A percentile compares a stretch with the other conserved stretches of the same genome.
These are phyloP conservation scores for Rattus rattus DNA, from an alignment of 2,113 vertebrate species.

Conservation along the genomic window DNA sequence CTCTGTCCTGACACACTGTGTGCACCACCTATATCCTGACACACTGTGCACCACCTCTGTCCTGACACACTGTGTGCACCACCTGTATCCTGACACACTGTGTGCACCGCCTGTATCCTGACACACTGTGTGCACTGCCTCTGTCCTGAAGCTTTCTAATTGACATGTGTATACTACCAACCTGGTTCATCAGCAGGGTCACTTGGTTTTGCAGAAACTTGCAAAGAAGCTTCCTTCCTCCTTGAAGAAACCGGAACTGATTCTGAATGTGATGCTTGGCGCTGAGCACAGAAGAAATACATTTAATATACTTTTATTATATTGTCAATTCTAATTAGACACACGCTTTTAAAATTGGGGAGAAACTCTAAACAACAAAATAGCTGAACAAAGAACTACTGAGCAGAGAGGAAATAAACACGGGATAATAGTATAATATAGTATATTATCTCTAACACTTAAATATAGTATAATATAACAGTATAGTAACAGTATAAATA, in stretches of 20 bases:
- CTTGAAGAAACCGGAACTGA: constrained; percentile 56
- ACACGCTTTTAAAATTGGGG: not conserved
- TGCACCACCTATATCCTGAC: no score
- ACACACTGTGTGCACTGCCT: no score
- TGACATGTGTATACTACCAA: constrained; percentile 53
- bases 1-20: not conserved
- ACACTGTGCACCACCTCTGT: no score
- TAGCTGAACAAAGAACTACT: not conserved
- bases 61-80: no score
- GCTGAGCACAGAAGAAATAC: constrained; percentile 39
- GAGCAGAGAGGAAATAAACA: not conserved
- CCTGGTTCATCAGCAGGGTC: constrained; percentile 74
- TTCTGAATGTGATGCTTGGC: constrained; percentile 17
- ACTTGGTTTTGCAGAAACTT: not conserved
- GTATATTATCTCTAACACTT: no score
- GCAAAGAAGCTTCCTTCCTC: not conserved
- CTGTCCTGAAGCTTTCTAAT: not conserved
- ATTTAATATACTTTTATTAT: constrained; percentile 37
- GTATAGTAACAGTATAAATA: no score
- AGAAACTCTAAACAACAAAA: constrained; percentile 40
- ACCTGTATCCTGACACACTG: not conserved
- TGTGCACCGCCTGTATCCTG: not conserved
- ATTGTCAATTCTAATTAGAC: constrained; percentile 43
- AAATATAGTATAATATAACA: no score
- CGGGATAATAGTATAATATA: not conserved